Conservation (phyloP, 2,113 vertebrate species). For the Rynchops niger region DNA sequence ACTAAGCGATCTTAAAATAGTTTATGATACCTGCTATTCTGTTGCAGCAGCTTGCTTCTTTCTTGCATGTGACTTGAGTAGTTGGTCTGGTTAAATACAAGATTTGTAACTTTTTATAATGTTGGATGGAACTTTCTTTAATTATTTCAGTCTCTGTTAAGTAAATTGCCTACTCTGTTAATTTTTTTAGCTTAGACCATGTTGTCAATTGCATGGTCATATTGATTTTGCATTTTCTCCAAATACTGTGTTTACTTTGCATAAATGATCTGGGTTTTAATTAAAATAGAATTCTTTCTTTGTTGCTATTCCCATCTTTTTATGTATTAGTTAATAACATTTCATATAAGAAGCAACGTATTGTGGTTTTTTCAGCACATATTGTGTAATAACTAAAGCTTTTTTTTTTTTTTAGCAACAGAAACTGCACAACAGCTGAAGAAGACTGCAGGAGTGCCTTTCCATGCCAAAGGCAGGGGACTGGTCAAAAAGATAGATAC, state of each 20-base stretch:
- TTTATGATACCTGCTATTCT: not conserved
- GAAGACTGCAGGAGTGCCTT: conserved; percentile 94
- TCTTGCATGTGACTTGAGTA: not conserved
- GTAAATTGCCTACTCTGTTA: not conserved
- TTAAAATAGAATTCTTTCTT: not conserved
- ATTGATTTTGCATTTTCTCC: not conserved
- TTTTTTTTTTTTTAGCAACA: conserved; percentile 79
- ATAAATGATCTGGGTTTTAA: not conserved
- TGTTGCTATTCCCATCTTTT: not conserved
- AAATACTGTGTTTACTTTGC: not conserved
- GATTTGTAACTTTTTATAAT: not conserved
- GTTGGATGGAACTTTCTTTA: not conserved
- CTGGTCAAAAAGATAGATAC: conserved; percentile 97
- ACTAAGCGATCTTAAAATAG: not conserved
- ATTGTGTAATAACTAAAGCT: not conserved
- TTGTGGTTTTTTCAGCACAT: not conserved
- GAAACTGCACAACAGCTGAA: conserved; percentile 97
- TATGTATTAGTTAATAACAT: not conserved
- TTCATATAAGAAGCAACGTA: not conserved
- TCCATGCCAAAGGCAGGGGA: conserved; percentile 97
- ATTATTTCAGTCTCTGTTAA: not conserved
- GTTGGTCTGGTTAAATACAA: not conserved
- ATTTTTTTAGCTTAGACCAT: not conserved
- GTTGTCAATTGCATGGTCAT: not conserved
- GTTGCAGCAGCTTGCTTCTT: not conserved